These are phyloP conservation scores for Periparus ater DNA, from an alignment of 2,797 vertebrate species.

Conservation along the genomic window DNA sequence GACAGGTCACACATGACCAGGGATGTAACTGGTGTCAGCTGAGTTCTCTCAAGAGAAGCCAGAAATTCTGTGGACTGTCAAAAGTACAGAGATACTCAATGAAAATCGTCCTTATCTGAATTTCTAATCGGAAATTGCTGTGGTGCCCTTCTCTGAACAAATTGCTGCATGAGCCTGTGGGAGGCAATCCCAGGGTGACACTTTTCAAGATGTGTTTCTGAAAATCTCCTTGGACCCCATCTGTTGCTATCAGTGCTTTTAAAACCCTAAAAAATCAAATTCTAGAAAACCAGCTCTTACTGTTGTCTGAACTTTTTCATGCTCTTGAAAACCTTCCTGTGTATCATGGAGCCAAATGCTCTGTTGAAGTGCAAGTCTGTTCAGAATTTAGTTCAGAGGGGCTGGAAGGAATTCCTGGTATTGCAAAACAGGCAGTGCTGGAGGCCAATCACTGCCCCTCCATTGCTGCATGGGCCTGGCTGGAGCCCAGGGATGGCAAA, in stretches of 20 bases:
- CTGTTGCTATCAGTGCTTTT: neutral
- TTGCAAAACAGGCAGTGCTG: neutral
- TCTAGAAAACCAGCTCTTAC: neutral
- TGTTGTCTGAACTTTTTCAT: neutral
- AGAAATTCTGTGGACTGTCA: neutral
- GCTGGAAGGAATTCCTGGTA: constrained; percentile 47
- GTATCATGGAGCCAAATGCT: constrained; percentile 3
- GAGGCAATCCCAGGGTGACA: neutral
- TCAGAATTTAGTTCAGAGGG: constrained; percentile 38
- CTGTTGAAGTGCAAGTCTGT: neutral
- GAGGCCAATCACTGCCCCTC: neutral
- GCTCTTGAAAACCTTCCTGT: neutral
- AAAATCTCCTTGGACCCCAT: neutral
- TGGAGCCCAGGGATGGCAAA: neutral
- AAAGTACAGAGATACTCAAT: neutral
- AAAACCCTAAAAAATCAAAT: neutral
- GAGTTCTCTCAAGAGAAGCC: neutral
- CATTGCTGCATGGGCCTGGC: neutral
- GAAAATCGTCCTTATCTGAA: neutral
- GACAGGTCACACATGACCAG: neutral
- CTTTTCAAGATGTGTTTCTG: neutral
- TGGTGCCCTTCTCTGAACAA: neutral
- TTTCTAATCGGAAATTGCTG: neutral
- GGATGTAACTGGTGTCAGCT: neutral
- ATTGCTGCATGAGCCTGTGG: neutral